Evolutionary conservation across 2,888 invertebrate genomes (phyloP), one percentile per base, ranked within the genome.

Genomic region (Cheilosia grossa): DNA sequence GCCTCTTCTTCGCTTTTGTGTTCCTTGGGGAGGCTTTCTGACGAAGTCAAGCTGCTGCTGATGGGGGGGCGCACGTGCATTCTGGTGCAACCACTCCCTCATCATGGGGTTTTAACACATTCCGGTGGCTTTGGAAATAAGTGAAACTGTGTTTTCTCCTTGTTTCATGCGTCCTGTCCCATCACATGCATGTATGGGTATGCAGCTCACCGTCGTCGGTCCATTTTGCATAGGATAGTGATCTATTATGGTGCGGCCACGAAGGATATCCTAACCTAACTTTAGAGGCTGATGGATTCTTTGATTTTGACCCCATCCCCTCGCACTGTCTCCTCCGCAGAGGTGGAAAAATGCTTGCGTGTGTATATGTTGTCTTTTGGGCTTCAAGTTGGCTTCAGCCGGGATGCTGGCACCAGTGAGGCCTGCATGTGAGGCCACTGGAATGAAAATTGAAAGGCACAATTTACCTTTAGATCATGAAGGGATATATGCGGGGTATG

Each of bases 241-340:
- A 83, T 83, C 80, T 80, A 75, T 83, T 83, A 80, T 83, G 74
- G 64, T 64, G 27, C 27, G 70, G 70, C 74, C 83, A 83, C 74
- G 80, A 61, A 70, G 80, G 70, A 74, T 80, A 74, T 79, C 75
- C 59, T 19, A 54, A 75, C 64, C 64, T 61, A 75, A 79, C 80
- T 75, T 79, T 70, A 19, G 73, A 59, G 80, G 74, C 44, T 83
- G 83, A 83, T 80, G 74, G 74, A 83, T 80, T 74, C 74, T 69
- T 58, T 42, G 63, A 79, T 74, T 74, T 74, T 69, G 63, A 66
- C 63, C 79, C 19, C 53, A 73, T 63, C 54, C 73, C 27, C 24
- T 24, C 21, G 54, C 42, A n/a, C 27, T 53, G 42, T 70, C 59
- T 21, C 37, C 3, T 10, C 33, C 19, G 3, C 37, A 37, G 10